These are phyloP conservation scores for Bacillus rossius DNA, from an alignment of 1,140 invertebrate genomes.

Conservation along the genomic window DNA sequence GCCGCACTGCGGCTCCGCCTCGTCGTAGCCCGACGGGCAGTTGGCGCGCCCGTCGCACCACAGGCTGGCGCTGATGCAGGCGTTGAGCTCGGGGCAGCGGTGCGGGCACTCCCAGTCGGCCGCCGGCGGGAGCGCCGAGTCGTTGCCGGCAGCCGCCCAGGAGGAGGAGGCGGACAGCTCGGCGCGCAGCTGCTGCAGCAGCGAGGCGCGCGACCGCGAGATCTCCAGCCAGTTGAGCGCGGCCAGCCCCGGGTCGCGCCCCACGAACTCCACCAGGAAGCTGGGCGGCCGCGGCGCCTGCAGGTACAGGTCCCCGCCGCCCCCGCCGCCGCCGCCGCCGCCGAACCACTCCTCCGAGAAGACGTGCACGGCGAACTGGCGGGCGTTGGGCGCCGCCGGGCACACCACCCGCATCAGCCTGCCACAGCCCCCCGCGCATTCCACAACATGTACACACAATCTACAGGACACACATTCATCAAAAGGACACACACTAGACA, in stretches of 20 bases:
- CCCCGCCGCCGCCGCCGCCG: neutral
- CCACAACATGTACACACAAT: no score
- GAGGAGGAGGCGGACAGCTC: slow-evolving; percentile 25
- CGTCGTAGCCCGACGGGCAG: slow-evolving; percentile 81
- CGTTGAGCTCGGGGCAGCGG: slow-evolving; percentile 82
- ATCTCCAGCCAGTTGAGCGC: slow-evolving; percentile 68
- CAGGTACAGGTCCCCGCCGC: slow-evolving; percentile 25
- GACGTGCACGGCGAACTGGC: slow-evolving; percentile 61
- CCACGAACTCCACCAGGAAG: slow-evolving; percentile 65
- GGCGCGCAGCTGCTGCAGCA: slow-evolving; percentile 53
- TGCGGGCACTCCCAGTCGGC: slow-evolving; percentile 55
- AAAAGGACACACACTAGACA: no score
- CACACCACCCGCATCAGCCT: slow-evolving; percentile 68
- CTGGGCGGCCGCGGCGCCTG: slow-evolving; percentile 49
- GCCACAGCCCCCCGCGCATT: slow-evolving; percentile 12
- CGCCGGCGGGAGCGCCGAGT: slow-evolving; percentile 12
- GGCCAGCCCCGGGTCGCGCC: slow-evolving; percentile 59
- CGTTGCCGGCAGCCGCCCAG: neutral
- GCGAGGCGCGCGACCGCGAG: slow-evolving; percentile 54
- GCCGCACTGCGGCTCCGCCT: slow-evolving; percentile 64
- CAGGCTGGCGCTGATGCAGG: slow-evolving; percentile 75
- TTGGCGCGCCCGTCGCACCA: slow-evolving; percentile 84
- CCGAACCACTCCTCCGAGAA: slow-evolving; percentile 65
- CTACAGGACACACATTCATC: no score
- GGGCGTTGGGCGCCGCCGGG: slow-evolving; percentile 58